phyloP scores from a whole-genome alignment of 2,113 vertebrate species.

The Lathamus discolor region DNA sequence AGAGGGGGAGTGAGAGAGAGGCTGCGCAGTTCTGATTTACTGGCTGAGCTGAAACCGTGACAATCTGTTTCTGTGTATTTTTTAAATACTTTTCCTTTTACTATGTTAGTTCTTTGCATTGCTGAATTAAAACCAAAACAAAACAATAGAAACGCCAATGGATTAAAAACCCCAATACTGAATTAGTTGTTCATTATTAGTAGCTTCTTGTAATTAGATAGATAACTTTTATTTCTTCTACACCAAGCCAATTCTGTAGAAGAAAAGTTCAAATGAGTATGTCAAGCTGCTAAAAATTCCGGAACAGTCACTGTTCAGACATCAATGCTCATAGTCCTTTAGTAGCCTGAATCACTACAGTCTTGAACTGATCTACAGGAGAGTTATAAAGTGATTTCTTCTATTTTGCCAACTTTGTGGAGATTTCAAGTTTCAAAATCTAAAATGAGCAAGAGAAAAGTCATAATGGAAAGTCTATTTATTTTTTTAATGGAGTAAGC shows the following conservation, averaged over 20 bases:
- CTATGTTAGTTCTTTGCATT: background rate
- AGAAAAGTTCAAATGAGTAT: background rate
- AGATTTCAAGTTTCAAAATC: background rate
- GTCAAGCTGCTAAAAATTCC: background rate
- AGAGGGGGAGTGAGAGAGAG: too few species aligned
- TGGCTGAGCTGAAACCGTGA: too few species aligned
- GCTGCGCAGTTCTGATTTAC: too few species aligned
- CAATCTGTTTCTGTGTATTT: background rate
- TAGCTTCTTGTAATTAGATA: background rate
- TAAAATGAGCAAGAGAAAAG: background rate
- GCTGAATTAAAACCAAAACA: background rate
- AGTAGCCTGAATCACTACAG: background rate
- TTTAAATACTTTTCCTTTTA: background rate
- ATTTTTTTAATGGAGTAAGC: background rate
- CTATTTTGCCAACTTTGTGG: background rate
- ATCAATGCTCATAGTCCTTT: background rate
- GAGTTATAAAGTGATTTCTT: background rate
- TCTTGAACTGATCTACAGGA: background rate
- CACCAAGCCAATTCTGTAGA: background rate
- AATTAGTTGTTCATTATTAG: background rate
- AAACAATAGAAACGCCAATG: background rate
- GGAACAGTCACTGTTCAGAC: background rate
- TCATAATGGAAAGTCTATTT: background rate
- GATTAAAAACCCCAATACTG: background rate
- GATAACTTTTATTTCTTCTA: background rate